These are phyloP conservation scores for Eristalinus sepulchralis DNA, from an alignment of 2,888 invertebrate genomes.

Conservation along the genomic window DNA sequence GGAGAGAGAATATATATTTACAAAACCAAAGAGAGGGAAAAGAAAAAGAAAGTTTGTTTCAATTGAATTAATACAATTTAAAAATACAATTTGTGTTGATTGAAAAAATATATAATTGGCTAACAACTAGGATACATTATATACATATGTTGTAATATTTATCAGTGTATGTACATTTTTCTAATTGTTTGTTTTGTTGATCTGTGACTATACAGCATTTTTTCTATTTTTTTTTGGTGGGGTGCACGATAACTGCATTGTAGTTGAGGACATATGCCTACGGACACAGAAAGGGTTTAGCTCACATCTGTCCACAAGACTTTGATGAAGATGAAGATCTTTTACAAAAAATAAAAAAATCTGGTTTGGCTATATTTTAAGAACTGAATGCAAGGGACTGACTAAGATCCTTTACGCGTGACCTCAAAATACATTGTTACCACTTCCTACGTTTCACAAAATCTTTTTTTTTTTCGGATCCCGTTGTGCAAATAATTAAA, in stretches of 20 bases:
- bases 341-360: too few species aligned
- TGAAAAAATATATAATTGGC: background rate
- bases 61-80: conserved; percentile 15
- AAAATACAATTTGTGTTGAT: conserved; percentile 34
- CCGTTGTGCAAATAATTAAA: too few species aligned
- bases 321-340: too few species aligned
- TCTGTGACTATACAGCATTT: background rate
- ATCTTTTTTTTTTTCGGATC: too few species aligned
- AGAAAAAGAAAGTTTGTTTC: conserved; percentile 53
- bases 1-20: conserved; percentile 59
- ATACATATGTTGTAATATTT: background rate
- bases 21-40: conserved; percentile 48
- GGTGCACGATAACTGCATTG: background rate
- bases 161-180: background rate
- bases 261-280: background rate
- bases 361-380: too few species aligned
- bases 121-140: background rate
- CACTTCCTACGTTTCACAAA: too few species aligned
- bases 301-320: background rate
- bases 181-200: background rate
- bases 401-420: background rate
- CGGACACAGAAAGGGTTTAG: background rate
- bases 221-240: background rate
- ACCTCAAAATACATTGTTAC: too few species aligned
- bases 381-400: too few species aligned